A percentile compares a stretch with the other conserved stretches of the same genome.
phyloP scores from a whole-genome alignment of 2,797 vertebrate genomes.

The Coranthus polyacanthus region DNA sequence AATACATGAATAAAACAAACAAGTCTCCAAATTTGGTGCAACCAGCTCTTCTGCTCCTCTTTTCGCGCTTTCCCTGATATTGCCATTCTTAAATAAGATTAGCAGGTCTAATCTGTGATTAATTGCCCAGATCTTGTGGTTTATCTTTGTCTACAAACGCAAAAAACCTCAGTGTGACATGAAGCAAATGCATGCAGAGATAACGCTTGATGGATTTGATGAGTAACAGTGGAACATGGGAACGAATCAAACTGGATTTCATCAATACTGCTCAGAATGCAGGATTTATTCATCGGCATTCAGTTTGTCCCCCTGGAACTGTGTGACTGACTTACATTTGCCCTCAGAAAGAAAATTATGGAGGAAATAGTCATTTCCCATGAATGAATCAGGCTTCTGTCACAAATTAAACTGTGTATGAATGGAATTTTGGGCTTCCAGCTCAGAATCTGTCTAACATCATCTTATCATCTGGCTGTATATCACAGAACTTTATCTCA shows the following conservation, averaged over 20 bases:
- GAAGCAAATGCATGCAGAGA: slow-evolving; percentile 28
- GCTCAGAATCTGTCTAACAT: slow-evolving; percentile 32
- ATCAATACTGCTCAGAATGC: slow-evolving; percentile 29
- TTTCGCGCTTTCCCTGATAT: slow-evolving; percentile 33
- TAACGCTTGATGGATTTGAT: slow-evolving; percentile 58
- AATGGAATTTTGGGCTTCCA: slow-evolving; percentile 3
- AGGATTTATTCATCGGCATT: slow-evolving; percentile 45
- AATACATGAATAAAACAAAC: slow-evolving; percentile 70
- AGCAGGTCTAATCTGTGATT: slow-evolving; percentile 38
- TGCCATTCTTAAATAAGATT: slow-evolving; percentile 48
- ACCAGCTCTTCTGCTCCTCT: slow-evolving; percentile 14
- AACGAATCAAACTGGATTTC: slow-evolving; percentile 50
- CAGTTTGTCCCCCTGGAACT: slow-evolving; percentile 16
- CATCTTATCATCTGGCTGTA: slow-evolving; percentile 22
- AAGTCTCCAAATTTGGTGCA: slow-evolving; percentile 40
- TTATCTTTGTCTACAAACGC: slow-evolving; percentile 54
- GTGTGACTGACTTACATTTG: slow-evolving; percentile 58
- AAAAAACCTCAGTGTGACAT: slow-evolving; percentile 7
- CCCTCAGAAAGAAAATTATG: slow-evolving; percentile 35
- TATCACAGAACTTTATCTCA: slow-evolving; percentile 37
- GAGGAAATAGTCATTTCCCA: slow-evolving; percentile 62
- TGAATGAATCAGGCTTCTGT: slow-evolving; percentile 49
- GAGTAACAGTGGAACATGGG: slow-evolving; percentile 38
- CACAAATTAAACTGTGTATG: neutral
- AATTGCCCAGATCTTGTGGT: slow-evolving; percentile 46